Conservation (phyloP, 2,888 invertebrate genomes). For the Aradus depressus region DNA sequence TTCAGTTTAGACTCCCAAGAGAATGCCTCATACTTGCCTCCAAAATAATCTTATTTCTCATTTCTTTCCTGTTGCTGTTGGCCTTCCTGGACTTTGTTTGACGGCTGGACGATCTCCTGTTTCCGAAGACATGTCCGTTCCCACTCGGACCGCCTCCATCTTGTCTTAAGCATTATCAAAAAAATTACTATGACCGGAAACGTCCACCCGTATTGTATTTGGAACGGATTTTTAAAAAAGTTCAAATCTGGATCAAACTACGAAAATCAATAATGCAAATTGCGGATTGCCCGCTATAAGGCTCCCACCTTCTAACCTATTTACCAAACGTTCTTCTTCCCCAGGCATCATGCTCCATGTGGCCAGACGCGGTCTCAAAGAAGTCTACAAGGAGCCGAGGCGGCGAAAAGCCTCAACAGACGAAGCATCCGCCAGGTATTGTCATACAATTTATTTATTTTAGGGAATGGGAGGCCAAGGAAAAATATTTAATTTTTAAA, state of each 20-base stretch:
- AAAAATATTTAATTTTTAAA: background rate
- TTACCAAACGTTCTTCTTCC: background rate
- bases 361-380: conserved; percentile 1
- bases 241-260: background rate
- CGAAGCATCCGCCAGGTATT: conserved; percentile 11
- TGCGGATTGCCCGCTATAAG: no score
- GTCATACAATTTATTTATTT: background rate
- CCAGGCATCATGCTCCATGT: conserved; percentile 12
- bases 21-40: no score
- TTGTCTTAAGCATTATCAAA: no score
- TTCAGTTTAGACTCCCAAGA: no score
- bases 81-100: no score
- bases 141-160: no score
- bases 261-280: background rate
- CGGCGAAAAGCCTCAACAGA: conserved; percentile 7
- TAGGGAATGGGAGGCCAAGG: background rate
- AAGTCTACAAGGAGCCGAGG: background rate
- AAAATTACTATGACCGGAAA: no score
- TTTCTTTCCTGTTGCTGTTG: no score
- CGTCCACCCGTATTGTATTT: background rate
- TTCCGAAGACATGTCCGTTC: no score
- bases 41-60: no score
- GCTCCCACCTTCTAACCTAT: no score
- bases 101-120: no score
- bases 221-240: background rate